Conservation (phyloP, 2,888 invertebrate species). For the Azorinus chamasolen region DNA sequence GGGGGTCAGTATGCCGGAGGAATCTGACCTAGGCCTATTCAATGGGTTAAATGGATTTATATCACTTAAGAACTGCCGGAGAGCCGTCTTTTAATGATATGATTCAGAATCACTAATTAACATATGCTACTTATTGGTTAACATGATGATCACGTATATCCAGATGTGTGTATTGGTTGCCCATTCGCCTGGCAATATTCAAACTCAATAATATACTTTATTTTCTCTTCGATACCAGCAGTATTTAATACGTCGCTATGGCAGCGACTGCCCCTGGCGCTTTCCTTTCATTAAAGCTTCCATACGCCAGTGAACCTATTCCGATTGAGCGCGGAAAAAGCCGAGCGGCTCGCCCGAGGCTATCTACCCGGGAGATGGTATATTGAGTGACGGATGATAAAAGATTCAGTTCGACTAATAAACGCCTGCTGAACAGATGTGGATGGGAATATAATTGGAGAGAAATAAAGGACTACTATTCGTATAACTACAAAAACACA, state of each 20-base stretch:
- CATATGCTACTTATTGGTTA: too few species aligned
- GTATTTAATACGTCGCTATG: conserved; percentile 59
- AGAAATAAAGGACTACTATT: too few species aligned
- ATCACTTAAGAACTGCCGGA: too few species aligned
- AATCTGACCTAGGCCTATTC: too few species aligned
- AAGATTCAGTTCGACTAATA: conserved; percentile 6
- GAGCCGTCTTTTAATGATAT: too few species aligned
- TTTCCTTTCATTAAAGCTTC: conserved; percentile 15
- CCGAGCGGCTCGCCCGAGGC: conserved; percentile 1
- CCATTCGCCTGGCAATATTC: conserved; percentile 41
- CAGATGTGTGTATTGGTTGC: neutral
- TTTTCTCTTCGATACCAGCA: conserved; percentile 23
- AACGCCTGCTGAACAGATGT: conserved; percentile 7
- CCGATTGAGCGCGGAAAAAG: conserved; percentile 16
- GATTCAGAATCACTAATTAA: too few species aligned
- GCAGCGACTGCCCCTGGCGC: conserved; percentile 42
- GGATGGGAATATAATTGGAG: neutral
- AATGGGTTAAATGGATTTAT: too few species aligned
- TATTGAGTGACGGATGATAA: conserved; percentile 9
- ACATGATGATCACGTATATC: too few species aligned
- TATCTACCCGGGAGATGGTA: conserved; percentile 5
- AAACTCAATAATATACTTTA: conserved; percentile 61
- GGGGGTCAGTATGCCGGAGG: too few species aligned
- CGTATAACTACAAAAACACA: too few species aligned
- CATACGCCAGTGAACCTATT: neutral